These are phyloP conservation scores for Euphydryas editha DNA, from an alignment of 2,888 invertebrate species.

Conservation along the genomic window DNA sequence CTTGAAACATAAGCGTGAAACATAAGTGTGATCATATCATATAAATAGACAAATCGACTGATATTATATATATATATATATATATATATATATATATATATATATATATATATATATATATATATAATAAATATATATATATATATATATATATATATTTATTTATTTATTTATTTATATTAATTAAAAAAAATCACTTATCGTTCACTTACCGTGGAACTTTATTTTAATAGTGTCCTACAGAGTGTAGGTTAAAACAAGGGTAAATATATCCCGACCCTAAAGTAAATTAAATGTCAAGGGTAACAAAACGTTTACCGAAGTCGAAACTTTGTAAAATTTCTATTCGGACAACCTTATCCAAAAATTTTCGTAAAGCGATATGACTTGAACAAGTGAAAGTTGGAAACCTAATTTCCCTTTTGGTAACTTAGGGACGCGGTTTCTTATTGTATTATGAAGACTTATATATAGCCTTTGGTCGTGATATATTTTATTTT, in stretches of 20 bases:
- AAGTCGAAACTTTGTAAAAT: slow-evolving; percentile 20
- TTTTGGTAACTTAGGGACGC: slow-evolving; percentile 70
- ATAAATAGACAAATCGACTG: no score
- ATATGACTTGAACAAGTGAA: slow-evolving; percentile 54
- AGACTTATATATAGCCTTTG: slow-evolving; percentile 21
- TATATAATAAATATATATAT: no score
- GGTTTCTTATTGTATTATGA: slow-evolving; percentile 67
- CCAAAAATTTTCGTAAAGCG: slow-evolving; percentile 25
- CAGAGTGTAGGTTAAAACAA: neutral
- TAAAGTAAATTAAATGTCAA: slow-evolving; percentile 5
- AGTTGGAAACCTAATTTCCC: slow-evolving; percentile 76
- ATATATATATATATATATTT: no score
- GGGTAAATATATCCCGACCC: neutral
- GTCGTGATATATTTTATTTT: slow-evolving; percentile 25
- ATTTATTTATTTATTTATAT: no score
- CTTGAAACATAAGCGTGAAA: no score
- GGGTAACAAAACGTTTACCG: neutral
- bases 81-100: no score
- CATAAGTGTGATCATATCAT: no score
- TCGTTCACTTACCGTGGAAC: neutral
- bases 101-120: no score
- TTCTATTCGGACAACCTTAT: slow-evolving; percentile 10
- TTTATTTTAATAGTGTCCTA: neutral
- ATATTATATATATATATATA: no score
- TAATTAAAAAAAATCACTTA: no score